Evolutionary conservation across 2,797 vertebrate species (phyloP).

Genomic region (Tenualosa thibaudeaui): DNA sequence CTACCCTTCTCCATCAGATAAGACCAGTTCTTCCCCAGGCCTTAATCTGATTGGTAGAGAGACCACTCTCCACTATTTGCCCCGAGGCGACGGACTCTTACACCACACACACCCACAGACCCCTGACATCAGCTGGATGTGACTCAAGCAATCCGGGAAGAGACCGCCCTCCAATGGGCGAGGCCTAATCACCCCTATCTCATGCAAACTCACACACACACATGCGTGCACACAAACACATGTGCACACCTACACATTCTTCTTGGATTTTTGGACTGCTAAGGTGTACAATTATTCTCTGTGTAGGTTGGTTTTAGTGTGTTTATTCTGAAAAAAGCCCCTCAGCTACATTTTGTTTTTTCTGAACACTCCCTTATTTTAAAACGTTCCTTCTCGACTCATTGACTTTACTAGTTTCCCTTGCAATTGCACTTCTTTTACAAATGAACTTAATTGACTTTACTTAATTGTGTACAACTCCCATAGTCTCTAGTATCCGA

Average conservation of each 20-base stretch:
- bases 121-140: conserved; percentile 45
- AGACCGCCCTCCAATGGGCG: conserved; percentile 33
- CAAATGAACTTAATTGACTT: neutral
- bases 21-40: neutral
- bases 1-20: conserved; percentile 63
- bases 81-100: conserved; percentile 40
- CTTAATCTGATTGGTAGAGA: neutral
- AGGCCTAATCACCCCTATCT: conserved; percentile 12
- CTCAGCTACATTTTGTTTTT: neutral
- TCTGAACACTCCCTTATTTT: neutral
- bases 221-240: neutral
- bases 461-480: neutral
- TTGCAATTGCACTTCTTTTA: too few species aligned
- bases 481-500: neutral
- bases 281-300: neutral
- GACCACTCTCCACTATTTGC: conserved; percentile 12
- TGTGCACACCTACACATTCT: neutral
- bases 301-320: neutral
- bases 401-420: too few species aligned
- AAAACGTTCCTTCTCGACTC: neutral
- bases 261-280: neutral
- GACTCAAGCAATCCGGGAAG: conserved; percentile 53
- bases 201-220: neutral
- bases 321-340: neutral
- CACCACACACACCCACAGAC: conserved; percentile 45